Evolutionary conservation across 2,113 vertebrate species (phyloP).

Genomic region (Neotoma lepida): DNA sequence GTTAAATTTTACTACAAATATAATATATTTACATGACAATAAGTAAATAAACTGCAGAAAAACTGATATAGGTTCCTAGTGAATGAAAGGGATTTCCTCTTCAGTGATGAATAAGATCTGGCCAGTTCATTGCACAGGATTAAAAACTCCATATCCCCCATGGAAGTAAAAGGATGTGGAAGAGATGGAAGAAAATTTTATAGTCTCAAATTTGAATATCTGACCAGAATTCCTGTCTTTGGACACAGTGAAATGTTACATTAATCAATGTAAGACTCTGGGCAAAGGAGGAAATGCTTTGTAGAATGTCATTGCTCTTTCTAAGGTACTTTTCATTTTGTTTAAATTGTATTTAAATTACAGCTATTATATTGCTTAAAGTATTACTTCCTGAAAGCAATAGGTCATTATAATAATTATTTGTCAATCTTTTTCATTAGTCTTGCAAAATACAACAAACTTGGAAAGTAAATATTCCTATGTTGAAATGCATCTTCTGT

Average conservation of each 20-base stretch:
- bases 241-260: background rate
- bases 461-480: slow-evolving; percentile 23
- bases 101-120: background rate
- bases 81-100: background rate
- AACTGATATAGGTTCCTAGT: background rate
- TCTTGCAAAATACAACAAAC: slow-evolving; percentile 38
- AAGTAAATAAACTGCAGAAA: background rate
- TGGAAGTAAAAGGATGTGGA: background rate
- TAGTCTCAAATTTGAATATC: background rate
- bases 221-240: background rate
- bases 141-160: background rate
- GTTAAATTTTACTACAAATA: slow-evolving; percentile 37
- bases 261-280: background rate
- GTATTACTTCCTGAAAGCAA: slow-evolving; percentile 21
- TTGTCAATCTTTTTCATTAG: slow-evolving; percentile 33
- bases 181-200: background rate
- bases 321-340: background rate
- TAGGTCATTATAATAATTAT: slow-evolving; percentile 32
- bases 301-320: background rate
- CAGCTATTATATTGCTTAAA: background rate
- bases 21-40: slow-evolving; percentile 17
- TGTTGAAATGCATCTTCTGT: background rate
- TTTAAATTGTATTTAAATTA: slow-evolving; percentile 39
- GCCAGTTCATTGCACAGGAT: background rate
- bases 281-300: background rate